These are phyloP conservation scores for Mellivora capensis DNA, from an alignment of 2,113 vertebrate genomes.

Conservation along the genomic window DNA sequence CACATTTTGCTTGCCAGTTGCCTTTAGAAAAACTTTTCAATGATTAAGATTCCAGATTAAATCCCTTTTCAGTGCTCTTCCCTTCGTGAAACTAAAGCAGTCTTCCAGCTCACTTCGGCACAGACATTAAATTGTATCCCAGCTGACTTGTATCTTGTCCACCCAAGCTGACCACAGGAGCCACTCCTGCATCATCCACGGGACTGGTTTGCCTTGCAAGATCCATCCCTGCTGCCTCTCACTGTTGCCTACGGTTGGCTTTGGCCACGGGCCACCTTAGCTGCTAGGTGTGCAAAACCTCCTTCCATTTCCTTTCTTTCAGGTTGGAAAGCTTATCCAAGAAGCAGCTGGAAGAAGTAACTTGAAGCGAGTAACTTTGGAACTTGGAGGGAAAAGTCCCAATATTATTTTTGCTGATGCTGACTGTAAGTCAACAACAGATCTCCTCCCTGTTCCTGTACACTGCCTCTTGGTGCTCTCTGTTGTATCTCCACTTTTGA, in stretches of 20 bases:
- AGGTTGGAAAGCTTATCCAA: slow-evolving; percentile 99
- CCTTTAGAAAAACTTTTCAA: slow-evolving; percentile 48
- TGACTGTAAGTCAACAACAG: slow-evolving; percentile 89
- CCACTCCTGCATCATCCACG: not conserved
- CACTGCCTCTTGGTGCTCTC: not conserved
- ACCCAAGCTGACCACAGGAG: not conserved
- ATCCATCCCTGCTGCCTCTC: slow-evolving; percentile 76
- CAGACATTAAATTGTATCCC: not conserved
- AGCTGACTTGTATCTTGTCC: not conserved
- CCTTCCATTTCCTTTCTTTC: slow-evolving; percentile 73
- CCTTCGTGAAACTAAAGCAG: not conserved
- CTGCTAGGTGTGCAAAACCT: slow-evolving; percentile 74
- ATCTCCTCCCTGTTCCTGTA: not conserved
- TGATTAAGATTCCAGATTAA: slow-evolving; percentile 13
- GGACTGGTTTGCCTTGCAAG: slow-evolving; percentile 55
- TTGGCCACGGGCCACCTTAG: slow-evolving; percentile 14
- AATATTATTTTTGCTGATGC: slow-evolving; percentile 99
- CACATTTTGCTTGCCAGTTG: not conserved
- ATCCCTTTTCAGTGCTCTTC: not conserved
- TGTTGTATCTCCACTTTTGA: not conserved
- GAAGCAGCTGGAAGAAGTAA: slow-evolving; percentile 99
- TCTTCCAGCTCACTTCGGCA: not conserved
- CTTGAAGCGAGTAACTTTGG: slow-evolving; percentile 98
- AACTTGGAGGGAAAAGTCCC: slow-evolving; percentile 98
- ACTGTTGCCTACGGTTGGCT: slow-evolving; percentile 77